phyloP scores from a whole-genome alignment of 2,113 vertebrate species.

The Columba janthina region DNA sequence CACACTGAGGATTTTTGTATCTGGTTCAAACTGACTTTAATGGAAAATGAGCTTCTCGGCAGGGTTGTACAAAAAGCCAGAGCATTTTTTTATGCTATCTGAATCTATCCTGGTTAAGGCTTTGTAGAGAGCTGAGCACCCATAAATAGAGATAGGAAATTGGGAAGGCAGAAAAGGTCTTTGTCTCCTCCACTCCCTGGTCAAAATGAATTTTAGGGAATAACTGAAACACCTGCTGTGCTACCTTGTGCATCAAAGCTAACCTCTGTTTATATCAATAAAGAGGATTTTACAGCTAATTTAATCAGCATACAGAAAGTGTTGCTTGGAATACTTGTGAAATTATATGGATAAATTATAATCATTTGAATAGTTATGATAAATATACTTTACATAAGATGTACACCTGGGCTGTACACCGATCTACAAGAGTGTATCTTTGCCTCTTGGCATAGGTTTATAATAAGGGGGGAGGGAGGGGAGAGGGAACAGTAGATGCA shows the following conservation, averaged over 20 bases:
- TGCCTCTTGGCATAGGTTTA: background rate
- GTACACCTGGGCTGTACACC: background rate
- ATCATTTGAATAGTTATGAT: background rate
- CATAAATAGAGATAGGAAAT: background rate
- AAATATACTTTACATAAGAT: background rate
- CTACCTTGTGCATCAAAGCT: background rate
- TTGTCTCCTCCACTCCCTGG: background rate
- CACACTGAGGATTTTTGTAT: background rate
- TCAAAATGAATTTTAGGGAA: background rate
- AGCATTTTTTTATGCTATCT: background rate
- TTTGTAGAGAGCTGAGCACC: background rate
- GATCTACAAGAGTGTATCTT: background rate
- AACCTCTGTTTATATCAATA: background rate
- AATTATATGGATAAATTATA: background rate
- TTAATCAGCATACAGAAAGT: background rate
- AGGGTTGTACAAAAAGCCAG: background rate
- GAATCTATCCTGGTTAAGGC: background rate
- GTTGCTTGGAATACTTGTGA: background rate
- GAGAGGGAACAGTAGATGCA: background rate
- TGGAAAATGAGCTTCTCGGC: constrained; percentile 8
- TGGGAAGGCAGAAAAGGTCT: background rate
- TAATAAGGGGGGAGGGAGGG: fast-evolving
- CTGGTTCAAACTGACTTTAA: constrained; percentile 4
- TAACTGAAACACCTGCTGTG: background rate
- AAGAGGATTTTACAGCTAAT: background rate